phyloP scores from a whole-genome alignment of 2,113 vertebrate species.

The Cyphomyrus plagiostoma region DNA sequence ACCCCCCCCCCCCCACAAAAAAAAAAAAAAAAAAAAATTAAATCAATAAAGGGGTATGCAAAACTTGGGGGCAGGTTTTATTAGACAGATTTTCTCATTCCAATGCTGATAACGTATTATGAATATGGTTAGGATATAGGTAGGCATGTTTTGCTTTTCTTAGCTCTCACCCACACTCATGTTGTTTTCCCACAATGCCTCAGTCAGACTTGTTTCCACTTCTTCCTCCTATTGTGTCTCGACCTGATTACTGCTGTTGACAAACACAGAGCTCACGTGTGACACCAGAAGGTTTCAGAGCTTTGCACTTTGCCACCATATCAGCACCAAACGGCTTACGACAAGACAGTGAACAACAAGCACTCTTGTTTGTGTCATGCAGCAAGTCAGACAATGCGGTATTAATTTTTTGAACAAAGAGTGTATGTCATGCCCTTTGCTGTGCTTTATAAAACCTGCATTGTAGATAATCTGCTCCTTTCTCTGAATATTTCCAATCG shows the following conservation, averaged over 20 bases:
- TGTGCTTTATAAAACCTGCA: not conserved
- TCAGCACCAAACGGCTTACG: not conserved
- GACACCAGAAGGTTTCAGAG: not conserved
- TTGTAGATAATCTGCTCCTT: not conserved
- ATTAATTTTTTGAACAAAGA: not conserved
- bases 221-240: not conserved
- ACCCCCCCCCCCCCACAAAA: too few species aligned
- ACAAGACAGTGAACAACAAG: not conserved
- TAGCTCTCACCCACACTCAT: not conserved
- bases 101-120: too few species aligned
- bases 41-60: not conserved
- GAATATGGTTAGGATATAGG: not conserved
- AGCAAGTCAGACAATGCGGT: not conserved
- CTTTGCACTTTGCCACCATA: not conserved
- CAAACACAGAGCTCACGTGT: not conserved
- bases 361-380: not conserved
- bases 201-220: not conserved
- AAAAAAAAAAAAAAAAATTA: not conserved
- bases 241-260: not conserved
- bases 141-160: not conserved
- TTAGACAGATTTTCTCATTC: not conserved
- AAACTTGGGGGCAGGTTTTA: not conserved
- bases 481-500: not conserved
- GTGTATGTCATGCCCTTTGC: not conserved
- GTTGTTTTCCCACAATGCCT: not conserved